These are phyloP conservation scores for Nycticorax nycticorax DNA, from an alignment of 2,113 vertebrate species.

Conservation along the genomic window DNA sequence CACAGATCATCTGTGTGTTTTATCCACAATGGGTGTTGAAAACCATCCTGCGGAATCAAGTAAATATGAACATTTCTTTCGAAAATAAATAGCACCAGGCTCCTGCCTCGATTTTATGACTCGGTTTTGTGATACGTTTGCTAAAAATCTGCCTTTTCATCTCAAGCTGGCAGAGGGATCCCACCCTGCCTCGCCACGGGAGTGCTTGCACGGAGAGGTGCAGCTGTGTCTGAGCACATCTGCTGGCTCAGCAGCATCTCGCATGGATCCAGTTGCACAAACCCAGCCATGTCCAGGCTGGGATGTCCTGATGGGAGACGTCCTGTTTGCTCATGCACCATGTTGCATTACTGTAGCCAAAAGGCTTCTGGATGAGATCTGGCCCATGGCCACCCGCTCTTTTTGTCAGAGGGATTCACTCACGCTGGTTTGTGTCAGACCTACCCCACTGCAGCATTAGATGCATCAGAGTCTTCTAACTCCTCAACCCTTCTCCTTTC, in stretches of 20 bases:
- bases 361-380: background rate
- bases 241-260: background rate
- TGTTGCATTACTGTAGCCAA: background rate
- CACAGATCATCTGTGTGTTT: conserved; percentile 8
- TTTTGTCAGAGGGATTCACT: accelerated
- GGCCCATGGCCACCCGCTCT: accelerated
- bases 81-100: background rate
- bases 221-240: background rate
- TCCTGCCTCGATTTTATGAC: background rate
- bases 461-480: background rate
- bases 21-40: background rate
- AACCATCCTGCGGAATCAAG: background rate
- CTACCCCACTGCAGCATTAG: background rate
- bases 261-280: accelerated
- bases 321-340: accelerated
- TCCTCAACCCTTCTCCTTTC: background rate
- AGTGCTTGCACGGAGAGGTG: accelerated
- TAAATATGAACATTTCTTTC: background rate
- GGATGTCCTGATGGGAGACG: background rate
- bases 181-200: accelerated
- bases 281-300: background rate
- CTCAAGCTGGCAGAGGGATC: background rate
- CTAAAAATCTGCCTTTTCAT: background rate
- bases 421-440: background rate
- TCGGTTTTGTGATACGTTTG: background rate